These are phyloP conservation scores for Pyrocephalus nanus DNA, from an alignment of 2,797 vertebrate species.

Conservation along the genomic window DNA sequence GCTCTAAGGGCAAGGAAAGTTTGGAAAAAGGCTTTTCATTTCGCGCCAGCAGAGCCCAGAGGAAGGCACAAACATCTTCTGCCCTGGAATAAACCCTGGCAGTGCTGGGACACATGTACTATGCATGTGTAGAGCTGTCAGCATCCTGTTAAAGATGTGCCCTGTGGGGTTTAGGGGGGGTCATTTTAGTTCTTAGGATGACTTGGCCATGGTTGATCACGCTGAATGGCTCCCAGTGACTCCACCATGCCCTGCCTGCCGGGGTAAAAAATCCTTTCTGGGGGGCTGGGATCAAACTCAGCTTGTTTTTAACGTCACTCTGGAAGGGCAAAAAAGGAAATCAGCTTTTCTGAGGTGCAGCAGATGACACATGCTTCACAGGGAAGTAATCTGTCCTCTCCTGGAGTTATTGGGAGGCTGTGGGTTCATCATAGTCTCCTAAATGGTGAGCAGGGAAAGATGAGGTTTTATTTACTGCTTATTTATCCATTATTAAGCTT, in stretches of 20 bases:
- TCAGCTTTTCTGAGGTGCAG: background rate
- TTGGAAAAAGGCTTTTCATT: constrained; percentile 6
- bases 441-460: background rate
- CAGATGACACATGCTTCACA: background rate
- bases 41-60: background rate
- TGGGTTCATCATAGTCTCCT: background rate
- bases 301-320: background rate
- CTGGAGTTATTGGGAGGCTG: background rate
- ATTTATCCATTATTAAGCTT: background rate
- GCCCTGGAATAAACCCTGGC: background rate
- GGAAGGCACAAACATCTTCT: background rate
- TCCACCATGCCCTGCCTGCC: background rate
- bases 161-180: background rate
- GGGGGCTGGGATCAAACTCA: background rate
- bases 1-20: background rate
- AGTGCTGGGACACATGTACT: background rate
- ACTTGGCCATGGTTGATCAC: background rate
- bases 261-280: background rate
- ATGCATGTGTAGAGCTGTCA: background rate
- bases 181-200: background rate
- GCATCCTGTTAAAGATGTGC: background rate
- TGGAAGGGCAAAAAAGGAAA: background rate
- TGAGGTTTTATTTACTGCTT: background rate
- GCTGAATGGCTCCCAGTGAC: background rate
- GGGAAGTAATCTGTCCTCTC: background rate